Evolutionary conservation across 2,797 vertebrate species (phyloP), one percentile per base, ranked within the genome.

Genomic region (Basileuterus tristriatus): DNA sequence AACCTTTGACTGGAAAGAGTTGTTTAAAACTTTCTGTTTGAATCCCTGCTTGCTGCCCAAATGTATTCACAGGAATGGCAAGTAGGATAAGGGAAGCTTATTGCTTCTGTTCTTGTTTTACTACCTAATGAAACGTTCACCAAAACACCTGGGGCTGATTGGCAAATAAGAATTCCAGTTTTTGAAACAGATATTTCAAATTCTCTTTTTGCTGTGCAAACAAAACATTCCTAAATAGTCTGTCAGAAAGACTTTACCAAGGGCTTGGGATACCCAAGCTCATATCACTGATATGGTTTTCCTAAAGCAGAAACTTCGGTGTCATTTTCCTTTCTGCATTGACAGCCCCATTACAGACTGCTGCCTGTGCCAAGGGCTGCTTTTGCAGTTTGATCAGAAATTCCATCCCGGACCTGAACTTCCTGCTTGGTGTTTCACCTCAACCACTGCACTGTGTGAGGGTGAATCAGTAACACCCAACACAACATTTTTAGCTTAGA

Each of bases 271-370:
- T 23, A 77, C 12, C 10, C 41, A 46, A 27, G 10, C 65, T 80
- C 41, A 29, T 15, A 77, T 19, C 64, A 49, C 29, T 49, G 19
- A 15, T 49, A 29, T 7, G 7, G 34, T 77, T 85, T 75, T 85
- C 32, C 36, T 58, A 41, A 20, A 91, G 34, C 10, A 90, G 53
- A 91, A 86, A 64, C 10, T 64, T 63, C 11, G 6, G 5, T 46
- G 52, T 44, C 16, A 11, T 43, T 60, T 93, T 90, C 39, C 24
- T 65, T 64, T 64, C 14, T 30, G 21, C 23, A 4, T 37, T 15
- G 19, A 36, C 26, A 56, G n/a, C 49, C 20, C 32, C 2, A 0
- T 63, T 91, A 44, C 29, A 87, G 64, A 56, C 21, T 0, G 0
- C 46, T 80, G 52, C 29, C 53, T 84, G 26, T 62, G 77, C 50